Percentiles rank a stretch among this genome's conserved stretches.
These are phyloP conservation scores for Petrocephalus sullivani DNA, from an alignment of 2,797 vertebrate species.

Conservation along the genomic window DNA sequence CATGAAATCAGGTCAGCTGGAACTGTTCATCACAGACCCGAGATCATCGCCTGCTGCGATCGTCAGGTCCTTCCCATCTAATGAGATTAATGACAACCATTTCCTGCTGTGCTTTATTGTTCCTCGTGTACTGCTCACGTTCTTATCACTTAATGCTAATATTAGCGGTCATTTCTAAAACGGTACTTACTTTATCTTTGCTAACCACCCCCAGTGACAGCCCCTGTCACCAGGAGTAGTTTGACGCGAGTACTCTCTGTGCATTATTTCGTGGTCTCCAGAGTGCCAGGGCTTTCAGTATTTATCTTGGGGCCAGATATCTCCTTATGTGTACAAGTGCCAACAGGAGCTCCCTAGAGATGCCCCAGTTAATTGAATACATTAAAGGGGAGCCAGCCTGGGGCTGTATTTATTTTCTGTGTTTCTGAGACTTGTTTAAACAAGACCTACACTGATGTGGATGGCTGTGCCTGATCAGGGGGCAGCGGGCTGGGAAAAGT, in stretches of 20 bases:
- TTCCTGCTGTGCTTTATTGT: slow-evolving; percentile 40
- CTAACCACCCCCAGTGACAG: slow-evolving; percentile 51
- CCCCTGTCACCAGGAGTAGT: slow-evolving; percentile 66
- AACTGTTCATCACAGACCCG: background rate
- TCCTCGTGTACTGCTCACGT: slow-evolving; percentile 56
- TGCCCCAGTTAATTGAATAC: slow-evolving; percentile 77
- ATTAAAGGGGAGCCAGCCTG: slow-evolving; percentile 66
- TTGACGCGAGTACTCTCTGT: slow-evolving; percentile 77
- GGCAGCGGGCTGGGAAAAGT: background rate
- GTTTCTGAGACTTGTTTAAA: slow-evolving; percentile 75
- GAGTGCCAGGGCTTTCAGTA: slow-evolving; percentile 70
- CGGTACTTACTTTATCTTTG: slow-evolving; percentile 56
- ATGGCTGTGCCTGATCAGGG: background rate
- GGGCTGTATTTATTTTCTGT: slow-evolving; percentile 76
- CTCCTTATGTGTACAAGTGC: slow-evolving; percentile 66
- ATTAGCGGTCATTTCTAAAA: slow-evolving; percentile 61
- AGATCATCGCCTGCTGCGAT: background rate
- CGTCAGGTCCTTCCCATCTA: background rate
- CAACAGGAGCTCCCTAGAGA: slow-evolving; percentile 67
- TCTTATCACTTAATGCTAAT: slow-evolving; percentile 65
- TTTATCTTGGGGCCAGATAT: slow-evolving; percentile 67
- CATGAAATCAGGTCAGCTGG: background rate
- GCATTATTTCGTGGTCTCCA: slow-evolving; percentile 68
- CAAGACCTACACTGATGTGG: slow-evolving; percentile 68
- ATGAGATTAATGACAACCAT: background rate